A percentile compares a stretch with the other conserved stretches of the same genome.
These are phyloP conservation scores for Anhinga anhinga DNA, from an alignment of 2,113 vertebrate genomes.

Conservation along the genomic window DNA sequence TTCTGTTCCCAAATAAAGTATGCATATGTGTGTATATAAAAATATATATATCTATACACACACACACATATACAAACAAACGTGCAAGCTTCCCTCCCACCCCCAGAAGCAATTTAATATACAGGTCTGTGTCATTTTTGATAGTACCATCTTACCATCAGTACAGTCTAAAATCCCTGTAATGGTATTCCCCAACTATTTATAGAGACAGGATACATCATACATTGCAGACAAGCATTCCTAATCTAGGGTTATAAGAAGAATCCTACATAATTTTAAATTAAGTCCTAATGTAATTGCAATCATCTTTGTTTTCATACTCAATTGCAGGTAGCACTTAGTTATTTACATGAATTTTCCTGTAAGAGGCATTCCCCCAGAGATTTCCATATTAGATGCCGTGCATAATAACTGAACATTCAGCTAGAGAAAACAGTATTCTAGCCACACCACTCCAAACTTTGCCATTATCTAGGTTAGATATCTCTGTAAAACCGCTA, in stretches of 20 bases:
- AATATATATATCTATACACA: background rate
- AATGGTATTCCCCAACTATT: conserved; percentile 71
- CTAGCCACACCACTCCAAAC: background rate
- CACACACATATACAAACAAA: background rate
- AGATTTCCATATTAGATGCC: conserved; percentile 24
- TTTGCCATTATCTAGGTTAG: background rate
- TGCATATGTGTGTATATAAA: background rate
- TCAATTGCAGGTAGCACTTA: conserved; percentile 33
- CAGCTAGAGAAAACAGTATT: background rate
- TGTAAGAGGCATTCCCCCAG: conserved; percentile 44
- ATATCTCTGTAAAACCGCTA: background rate
- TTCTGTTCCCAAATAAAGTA: conserved; percentile 3
- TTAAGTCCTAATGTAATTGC: background rate
- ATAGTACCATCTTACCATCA: conserved; percentile 34
- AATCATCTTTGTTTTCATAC: conserved; percentile 25
- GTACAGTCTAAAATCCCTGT: conserved; percentile 60
- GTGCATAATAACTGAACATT: background rate
- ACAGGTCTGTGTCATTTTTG: conserved; percentile 40
- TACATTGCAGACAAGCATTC: background rate
- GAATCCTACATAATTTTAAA: background rate
- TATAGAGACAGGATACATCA: conserved; percentile 57
- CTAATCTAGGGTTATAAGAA: background rate
- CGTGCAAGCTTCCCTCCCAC: background rate
- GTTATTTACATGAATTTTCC: conserved; percentile 43
- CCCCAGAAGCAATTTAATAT: conserved; percentile 28